Evolutionary conservation across 2,888 invertebrate species (phyloP).

Genomic region (Agonopterix heracliana): DNA sequence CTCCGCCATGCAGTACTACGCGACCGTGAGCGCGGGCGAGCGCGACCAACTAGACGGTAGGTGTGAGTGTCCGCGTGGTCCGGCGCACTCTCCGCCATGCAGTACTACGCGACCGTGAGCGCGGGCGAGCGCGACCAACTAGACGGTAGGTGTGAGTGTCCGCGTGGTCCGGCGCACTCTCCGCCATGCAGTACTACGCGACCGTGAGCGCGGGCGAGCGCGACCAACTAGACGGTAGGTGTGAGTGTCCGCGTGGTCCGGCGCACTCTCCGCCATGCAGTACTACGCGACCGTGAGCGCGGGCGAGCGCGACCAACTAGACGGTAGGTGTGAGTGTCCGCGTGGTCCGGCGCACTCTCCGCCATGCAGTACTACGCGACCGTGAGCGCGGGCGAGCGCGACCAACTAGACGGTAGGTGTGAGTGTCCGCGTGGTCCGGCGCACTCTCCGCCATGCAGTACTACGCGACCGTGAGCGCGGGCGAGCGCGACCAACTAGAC

Average conservation of each 20-base stretch:
- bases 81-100: slow-evolving; percentile 94
- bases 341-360: too few relatives aligned
- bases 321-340: too few relatives aligned
- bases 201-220: slow-evolving; percentile 91
- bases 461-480: too few relatives aligned
- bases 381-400: too few relatives aligned
- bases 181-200: slow-evolving; percentile 99
- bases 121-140: slow-evolving; percentile 83
- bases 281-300: slow-evolving; percentile 99
- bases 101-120: slow-evolving; percentile 99
- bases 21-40: slow-evolving; percentile 92
- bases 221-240: slow-evolving; percentile 79
- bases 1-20: slow-evolving; percentile 98
- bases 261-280: slow-evolving; percentile 95
- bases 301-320: slow-evolving; percentile 80
- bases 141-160: slow-evolving; percentile 81
- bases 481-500: too few relatives aligned
- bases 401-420: too few relatives aligned
- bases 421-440: too few relatives aligned
- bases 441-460: too few relatives aligned
- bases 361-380: too few relatives aligned
- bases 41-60: slow-evolving; percentile 79
- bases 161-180: slow-evolving; percentile 94
- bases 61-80: slow-evolving; percentile 97
- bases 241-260: slow-evolving; percentile 97